Base-by-base conservation (phyloP, 1,140 invertebrate genomes). In the Drosophila nannoptera region DNA sequence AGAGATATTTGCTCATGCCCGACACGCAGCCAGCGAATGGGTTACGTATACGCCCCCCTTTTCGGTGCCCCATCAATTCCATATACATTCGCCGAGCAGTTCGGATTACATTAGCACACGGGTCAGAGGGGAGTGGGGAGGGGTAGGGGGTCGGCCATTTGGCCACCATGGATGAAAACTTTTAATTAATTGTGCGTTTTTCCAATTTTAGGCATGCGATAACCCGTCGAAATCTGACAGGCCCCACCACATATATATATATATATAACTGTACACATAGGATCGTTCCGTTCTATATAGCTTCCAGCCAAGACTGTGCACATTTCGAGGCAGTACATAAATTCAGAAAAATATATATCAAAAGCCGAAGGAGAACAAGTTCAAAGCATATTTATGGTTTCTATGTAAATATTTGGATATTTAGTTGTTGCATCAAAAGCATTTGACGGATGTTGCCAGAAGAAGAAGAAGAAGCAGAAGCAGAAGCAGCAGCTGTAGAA, bases 141-240 rank as follows among this genome's bases (percentile, higher is more conserved):
- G 43, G 14, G 9, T n/a, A 29, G 7, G n/a, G 7, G n/a, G 5
- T n/a, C 35, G 36, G 12, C 29, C 60, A 62, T 50, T 31, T 50
- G 40, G 40, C 60, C 59, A 62, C 64, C 59, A 61, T 54, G 58
- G 68, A 64, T 69, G 40, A 64, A 58, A 55, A 77, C 52, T 73
- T 81, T 78, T 73, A 83, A 83, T 83, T 84, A 83, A 83, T 69
- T 78, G 42, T 55, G 40, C 56, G 56, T 14, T 67, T 61, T 62
- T 75, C 72, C 63, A 70, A 72, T 84, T 82, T 66, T 72, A 73
- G 65, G 35, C 64, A 66, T 65, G 53, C 67, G 73, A 78, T 81
- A 81, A 80, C 56, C 22, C 59, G 68, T 66, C 54, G 68, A 66
- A 60, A 70, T 53, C 53, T 60, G 64, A 40, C 46, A 50, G 48